Percentiles rank a stretch among this genome's conserved stretches.
Evolutionary conservation across 2,113 vertebrate species (phyloP).

Genomic region (Thamnophis sirtalis): DNA sequence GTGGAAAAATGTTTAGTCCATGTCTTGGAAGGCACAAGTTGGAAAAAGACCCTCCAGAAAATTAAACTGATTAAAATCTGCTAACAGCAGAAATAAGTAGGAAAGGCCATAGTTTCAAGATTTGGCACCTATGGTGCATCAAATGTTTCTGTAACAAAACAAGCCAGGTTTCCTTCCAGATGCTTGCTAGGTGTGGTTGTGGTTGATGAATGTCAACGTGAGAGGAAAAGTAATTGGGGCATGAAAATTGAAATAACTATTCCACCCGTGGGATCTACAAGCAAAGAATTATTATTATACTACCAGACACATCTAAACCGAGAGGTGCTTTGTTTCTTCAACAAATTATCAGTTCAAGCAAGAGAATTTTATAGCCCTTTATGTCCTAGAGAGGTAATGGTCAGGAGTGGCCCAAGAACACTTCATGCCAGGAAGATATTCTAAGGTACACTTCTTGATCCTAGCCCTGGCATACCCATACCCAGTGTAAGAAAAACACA

Average conservation of each 20-base stretch:
- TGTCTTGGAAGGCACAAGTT: background rate
- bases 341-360: background rate
- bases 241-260: background rate
- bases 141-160: background rate
- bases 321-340: background rate
- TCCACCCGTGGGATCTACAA: background rate
- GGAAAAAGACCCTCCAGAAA: background rate
- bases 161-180: background rate
- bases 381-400: background rate
- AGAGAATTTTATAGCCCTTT: background rate
- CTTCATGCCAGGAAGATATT: background rate
- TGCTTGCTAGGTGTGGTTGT: background rate
- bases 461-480: background rate
- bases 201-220: background rate
- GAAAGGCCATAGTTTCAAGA: background rate
- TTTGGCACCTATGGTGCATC: background rate
- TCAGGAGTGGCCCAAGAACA: background rate
- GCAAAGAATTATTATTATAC: background rate
- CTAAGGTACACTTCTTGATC: background rate
- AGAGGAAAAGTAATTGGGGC: background rate
- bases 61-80: background rate
- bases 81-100: background rate
- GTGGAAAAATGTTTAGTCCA: background rate
- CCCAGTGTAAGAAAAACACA: background rate
- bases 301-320: background rate